These are phyloP conservation scores for Caenorhabditis sulstoni DNA, from an alignment of 2,888 invertebrate species.

Conservation along the genomic window DNA sequence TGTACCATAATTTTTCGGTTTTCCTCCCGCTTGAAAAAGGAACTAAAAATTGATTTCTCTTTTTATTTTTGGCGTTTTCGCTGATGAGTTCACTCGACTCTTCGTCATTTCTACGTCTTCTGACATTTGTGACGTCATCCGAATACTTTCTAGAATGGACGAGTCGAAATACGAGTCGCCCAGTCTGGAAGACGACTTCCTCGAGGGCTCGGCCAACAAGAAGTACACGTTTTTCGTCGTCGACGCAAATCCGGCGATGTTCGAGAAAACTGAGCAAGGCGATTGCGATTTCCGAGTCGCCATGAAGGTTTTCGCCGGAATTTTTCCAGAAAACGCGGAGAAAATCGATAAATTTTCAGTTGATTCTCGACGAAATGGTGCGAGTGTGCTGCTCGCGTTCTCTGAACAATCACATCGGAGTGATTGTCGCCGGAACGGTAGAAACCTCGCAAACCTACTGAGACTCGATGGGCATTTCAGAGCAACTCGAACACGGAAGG, in stretches of 20 bases:
- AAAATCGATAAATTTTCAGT: slow-evolving; percentile 5
- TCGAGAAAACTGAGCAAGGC: slow-evolving; percentile 32
- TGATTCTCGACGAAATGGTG: slow-evolving; percentile 53
- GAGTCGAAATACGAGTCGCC: slow-evolving; percentile 22
- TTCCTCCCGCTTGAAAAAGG: not conserved
- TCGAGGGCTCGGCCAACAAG: slow-evolving; percentile 41
- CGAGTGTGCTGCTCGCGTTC: slow-evolving; percentile 59
- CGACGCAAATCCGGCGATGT: slow-evolving; percentile 59
- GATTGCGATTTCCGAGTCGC: slow-evolving; percentile 24
- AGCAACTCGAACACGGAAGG: slow-evolving; percentile 30
- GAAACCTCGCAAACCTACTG: not conserved
- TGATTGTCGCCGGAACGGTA: slow-evolving; percentile 68
- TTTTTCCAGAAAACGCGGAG: not conserved
- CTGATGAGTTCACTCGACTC: not conserved
- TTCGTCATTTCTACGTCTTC: not conserved
- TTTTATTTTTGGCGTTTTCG: not conserved
- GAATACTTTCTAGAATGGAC: slow-evolving; percentile 24
- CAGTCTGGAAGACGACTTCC: slow-evolving; percentile 20
- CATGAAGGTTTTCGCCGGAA: slow-evolving; percentile 6
- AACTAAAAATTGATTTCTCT: slow-evolving; percentile 17
- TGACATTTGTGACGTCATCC: not conserved
- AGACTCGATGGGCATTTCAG: not conserved
- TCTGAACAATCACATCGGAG: slow-evolving; percentile 64
- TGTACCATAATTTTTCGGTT: slow-evolving; percentile 33
- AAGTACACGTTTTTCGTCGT: slow-evolving; percentile 61